Conservation (phyloP, 2,113 vertebrate species). For the Catharus fuscescens region DNA sequence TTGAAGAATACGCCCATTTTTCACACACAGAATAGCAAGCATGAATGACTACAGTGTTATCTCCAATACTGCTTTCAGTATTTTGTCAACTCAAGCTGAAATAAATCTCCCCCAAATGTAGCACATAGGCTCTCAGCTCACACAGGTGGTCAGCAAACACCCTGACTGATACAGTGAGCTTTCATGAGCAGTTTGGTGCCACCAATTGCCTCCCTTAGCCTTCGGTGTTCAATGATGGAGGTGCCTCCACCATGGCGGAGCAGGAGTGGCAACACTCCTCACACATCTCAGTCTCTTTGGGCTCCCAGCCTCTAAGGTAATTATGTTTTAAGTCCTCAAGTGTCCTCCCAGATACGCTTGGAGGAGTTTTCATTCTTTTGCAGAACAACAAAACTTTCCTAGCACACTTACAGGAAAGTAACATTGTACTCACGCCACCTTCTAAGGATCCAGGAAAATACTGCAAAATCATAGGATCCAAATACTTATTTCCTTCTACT, state of each 20-base stretch:
- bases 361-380: neutral
- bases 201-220: neutral
- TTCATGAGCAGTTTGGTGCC: neutral
- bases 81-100: neutral
- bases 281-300: neutral
- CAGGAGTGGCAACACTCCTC: neutral
- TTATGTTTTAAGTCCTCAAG: neutral
- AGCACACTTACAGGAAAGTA: neutral
- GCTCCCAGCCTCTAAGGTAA: neutral
- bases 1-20: neutral
- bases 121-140: neutral
- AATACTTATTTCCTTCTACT: neutral
- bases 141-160: neutral
- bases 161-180: neutral
- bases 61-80: neutral
- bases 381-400: neutral
- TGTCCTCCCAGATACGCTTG: neutral
- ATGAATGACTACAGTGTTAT: neutral
- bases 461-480: neutral
- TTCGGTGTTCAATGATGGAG: rapidly evolving
- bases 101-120: neutral
- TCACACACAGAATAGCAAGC: neutral
- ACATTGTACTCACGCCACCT: neutral
- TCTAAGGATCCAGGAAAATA: neutral
- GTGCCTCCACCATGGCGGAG: neutral